phyloP scores from a whole-genome alignment of 92 coral and sea anemone genomes.

The Anthopleura xanthogrammica region DNA sequence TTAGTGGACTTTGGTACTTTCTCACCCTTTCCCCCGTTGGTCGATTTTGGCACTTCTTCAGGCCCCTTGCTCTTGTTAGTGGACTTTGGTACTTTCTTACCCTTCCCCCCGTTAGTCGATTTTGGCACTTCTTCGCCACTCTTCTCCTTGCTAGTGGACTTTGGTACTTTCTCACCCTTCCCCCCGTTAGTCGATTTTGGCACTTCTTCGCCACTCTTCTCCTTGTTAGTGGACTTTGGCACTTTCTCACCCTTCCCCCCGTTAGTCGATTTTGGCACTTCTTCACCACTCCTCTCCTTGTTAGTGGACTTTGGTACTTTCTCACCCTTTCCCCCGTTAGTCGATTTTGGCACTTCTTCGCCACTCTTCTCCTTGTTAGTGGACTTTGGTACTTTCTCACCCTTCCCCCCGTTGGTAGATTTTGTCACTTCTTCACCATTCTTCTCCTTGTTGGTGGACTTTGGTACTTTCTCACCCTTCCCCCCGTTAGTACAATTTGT shows the following conservation, averaged over 20 bases:
- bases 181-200: background rate
- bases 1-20: background rate
- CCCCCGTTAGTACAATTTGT: too few species aligned
- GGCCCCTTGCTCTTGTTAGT: background rate
- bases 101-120: background rate
- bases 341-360: background rate
- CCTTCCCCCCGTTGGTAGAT: too few species aligned
- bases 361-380: background rate
- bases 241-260: background rate
- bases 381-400: background rate
- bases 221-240: background rate
- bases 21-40: background rate
- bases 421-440: background rate
- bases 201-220: background rate
- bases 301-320: background rate
- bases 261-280: background rate
- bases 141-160: background rate
- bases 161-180: background rate
- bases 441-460: background rate
- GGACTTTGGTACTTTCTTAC: background rate
- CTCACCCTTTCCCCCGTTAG: background rate
- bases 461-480: too few species aligned
- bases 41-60: background rate
- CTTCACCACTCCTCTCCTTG: background rate
- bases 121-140: background rate